phyloP scores from a whole-genome alignment of 2,888 invertebrate species.

The Amphipoea oculea region DNA sequence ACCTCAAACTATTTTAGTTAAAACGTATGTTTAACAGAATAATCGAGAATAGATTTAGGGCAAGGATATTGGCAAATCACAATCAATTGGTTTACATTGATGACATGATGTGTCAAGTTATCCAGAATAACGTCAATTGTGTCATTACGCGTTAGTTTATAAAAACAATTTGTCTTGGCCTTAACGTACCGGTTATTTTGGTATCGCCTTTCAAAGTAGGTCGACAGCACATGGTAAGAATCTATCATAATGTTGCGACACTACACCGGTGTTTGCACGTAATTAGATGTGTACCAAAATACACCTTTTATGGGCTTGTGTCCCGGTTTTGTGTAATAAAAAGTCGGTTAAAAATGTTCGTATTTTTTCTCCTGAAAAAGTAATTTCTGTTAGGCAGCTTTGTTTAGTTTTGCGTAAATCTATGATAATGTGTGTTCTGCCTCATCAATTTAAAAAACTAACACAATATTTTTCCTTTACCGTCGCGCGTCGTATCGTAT shows the following conservation, averaged over 20 bases:
- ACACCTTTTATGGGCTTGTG: slow-evolving; percentile 54
- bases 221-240: slow-evolving; percentile 77
- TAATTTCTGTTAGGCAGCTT: background rate
- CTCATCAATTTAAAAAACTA: background rate
- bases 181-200: slow-evolving; percentile 78
- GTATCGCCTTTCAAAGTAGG: slow-evolving; percentile 77
- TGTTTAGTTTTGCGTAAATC: background rate
- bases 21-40: slow-evolving; percentile 19
- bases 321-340: slow-evolving; percentile 22
- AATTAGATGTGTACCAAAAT: slow-evolving; percentile 50
- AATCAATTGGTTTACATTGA: slow-evolving; percentile 41
- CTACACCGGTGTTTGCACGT: slow-evolving; percentile 58
- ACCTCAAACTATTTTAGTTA: slow-evolving; percentile 49
- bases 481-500: too few relatives aligned
- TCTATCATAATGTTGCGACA: slow-evolving; percentile 78
- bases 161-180: slow-evolving; percentile 71
- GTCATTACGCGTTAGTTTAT: slow-evolving; percentile 54
- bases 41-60: slow-evolving; percentile 33
- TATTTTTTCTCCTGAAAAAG: background rate
- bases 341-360: slow-evolving; percentile 4
- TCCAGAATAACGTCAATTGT: slow-evolving; percentile 35
- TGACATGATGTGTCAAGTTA: slow-evolving; percentile 50
- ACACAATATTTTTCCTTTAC: background rate
- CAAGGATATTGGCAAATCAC: slow-evolving; percentile 27
- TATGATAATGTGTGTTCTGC: background rate